These are phyloP conservation scores for Halesus radiatus DNA, from an alignment of 1,140 invertebrate species.

Conservation along the genomic window DNA sequence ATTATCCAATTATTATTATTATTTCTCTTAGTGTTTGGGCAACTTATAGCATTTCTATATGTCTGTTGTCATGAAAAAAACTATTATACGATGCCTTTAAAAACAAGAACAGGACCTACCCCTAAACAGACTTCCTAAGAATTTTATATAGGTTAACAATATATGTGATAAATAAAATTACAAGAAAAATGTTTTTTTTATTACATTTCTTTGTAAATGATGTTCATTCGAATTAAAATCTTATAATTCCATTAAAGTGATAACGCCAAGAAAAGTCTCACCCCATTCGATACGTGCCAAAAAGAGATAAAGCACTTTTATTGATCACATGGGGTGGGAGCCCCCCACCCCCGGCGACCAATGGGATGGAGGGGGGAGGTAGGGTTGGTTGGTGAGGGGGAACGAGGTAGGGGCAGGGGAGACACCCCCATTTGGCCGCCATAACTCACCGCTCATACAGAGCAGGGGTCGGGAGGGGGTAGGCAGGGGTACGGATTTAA, in stretches of 20 bases:
- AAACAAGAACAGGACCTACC: too few relatives aligned
- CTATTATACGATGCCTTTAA: too few relatives aligned
- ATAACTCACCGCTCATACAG: conserved; percentile 70
- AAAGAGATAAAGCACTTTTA: conserved; percentile 74
- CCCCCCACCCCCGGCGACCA: conserved; percentile 62
- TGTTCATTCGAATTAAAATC: background rate
- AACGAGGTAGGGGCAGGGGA: conserved; percentile 60
- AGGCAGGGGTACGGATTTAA: conserved; percentile 65
- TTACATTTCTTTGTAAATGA: too few relatives aligned
- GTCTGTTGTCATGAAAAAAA: too few relatives aligned
- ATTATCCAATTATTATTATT: too few relatives aligned
- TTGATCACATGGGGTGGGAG: conserved; percentile 72
- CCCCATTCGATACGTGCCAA: conserved; percentile 68
- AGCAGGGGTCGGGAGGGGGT: conserved; percentile 62
- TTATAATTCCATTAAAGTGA: conserved; percentile 35
- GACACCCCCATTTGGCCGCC: conserved; percentile 70
- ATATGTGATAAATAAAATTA: too few relatives aligned
- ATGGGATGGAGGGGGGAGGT: conserved; percentile 62
- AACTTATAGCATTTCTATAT: too few relatives aligned
- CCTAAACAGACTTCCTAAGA: too few relatives aligned
- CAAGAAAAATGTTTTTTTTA: too few relatives aligned
- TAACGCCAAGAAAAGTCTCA: conserved; percentile 42
- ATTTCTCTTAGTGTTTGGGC: too few relatives aligned
- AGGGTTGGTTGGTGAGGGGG: conserved; percentile 52
- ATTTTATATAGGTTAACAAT: too few relatives aligned